Percentiles rank a stretch among this genome's conserved stretches.
phyloP scores from a whole-genome alignment of 2,888 invertebrate genomes.

The Chrysodeixis includens region DNA sequence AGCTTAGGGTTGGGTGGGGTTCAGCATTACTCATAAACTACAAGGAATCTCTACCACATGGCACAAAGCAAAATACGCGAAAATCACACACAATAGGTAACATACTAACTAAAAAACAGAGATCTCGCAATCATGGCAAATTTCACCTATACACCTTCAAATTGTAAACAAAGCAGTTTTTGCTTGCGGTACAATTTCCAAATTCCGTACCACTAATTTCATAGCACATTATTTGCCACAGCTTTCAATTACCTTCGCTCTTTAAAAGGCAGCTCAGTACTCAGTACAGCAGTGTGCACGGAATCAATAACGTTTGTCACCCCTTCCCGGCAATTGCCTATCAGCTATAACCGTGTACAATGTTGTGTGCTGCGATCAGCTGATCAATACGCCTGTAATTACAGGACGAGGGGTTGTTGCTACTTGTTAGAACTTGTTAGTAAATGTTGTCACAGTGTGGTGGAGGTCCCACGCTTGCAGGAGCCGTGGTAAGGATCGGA shows the following conservation, averaged over 20 bases:
- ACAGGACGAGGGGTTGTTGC: constrained; percentile 11
- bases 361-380: constrained; percentile 42
- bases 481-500: constrained; percentile 17
- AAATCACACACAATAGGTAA: too few relatives aligned
- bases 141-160: too few relatives aligned
- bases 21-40: not conserved
- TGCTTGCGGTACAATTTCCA: too few relatives aligned
- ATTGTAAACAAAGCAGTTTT: too few relatives aligned
- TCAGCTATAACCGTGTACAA: constrained; percentile 1
- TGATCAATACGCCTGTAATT: constrained; percentile 45
- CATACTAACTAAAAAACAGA: too few relatives aligned
- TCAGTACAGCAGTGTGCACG: not conserved
- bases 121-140: too few relatives aligned
- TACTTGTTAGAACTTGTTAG: constrained; percentile 52
- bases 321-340: not conserved
- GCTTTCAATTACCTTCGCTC: too few relatives aligned
- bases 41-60: not conserved
- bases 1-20: not conserved
- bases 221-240: too few relatives aligned
- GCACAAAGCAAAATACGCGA: too few relatives aligned
- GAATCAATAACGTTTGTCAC: not conserved
- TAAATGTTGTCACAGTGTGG: constrained; percentile 54
- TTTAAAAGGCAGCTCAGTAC: too few relatives aligned
- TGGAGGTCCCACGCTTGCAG: constrained; percentile 48
- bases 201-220: too few relatives aligned